Conservation (phyloP, 2,797 vertebrate species). For the Menidia menidia region DNA sequence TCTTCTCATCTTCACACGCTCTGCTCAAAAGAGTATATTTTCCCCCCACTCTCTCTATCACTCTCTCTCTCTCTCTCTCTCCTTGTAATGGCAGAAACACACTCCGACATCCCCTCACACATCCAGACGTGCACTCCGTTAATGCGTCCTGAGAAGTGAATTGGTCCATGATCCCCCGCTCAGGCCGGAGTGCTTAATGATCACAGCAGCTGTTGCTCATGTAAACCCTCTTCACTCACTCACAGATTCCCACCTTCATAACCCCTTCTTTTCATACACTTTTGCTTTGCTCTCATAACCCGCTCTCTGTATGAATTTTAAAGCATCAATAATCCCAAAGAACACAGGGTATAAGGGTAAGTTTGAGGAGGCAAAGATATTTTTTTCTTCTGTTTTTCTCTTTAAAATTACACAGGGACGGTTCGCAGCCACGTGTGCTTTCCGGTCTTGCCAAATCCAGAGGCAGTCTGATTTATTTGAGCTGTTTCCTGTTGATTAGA, state of each 20-base stretch:
- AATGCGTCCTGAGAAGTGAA: conserved; percentile 38
- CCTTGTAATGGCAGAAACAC: conserved; percentile 54
- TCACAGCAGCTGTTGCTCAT: conserved; percentile 80
- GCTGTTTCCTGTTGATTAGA: conserved; percentile 30
- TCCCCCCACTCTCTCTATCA: conserved; percentile 51
- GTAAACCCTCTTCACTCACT: conserved; percentile 59
- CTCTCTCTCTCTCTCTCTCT: conserved; percentile 43
- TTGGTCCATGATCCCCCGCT: conserved; percentile 59
- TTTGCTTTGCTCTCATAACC: conserved; percentile 11
- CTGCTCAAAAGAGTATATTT: conserved; percentile 39
- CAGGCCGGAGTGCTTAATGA: conserved; percentile 73
- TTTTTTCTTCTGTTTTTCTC: not conserved
- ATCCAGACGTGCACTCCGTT: conserved; percentile 36
- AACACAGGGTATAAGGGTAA: not conserved
- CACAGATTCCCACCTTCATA: conserved; percentile 18
- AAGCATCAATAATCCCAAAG: not conserved
- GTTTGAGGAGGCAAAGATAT: too few relatives aligned
- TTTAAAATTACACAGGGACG: not conserved
- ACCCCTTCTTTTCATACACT: conserved; percentile 12
- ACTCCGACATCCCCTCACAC: conserved; percentile 38
- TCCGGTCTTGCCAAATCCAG: conserved; percentile 11
- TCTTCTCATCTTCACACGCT: conserved; percentile 13
- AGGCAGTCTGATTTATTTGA: conserved; percentile 40
- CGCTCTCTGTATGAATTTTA: not conserved
- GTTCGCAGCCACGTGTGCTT: not conserved